Conservation (phyloP, 1,140 invertebrate genomes). For the Drosophila funebris region DNA sequence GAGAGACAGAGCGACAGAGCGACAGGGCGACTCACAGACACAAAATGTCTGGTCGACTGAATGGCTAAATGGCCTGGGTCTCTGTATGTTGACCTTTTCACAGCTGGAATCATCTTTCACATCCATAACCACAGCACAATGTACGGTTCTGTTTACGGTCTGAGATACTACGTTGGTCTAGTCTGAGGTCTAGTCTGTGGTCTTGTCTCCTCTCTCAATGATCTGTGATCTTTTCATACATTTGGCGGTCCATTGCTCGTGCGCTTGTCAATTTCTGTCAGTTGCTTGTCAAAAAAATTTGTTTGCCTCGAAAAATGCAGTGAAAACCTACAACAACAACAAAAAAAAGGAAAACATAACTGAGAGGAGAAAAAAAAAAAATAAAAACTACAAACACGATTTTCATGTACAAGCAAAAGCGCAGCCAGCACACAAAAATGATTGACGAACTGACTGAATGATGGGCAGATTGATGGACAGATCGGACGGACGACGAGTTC, state of each 20-base stretch:
- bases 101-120: conserved; percentile 78
- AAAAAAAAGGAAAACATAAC: conserved; percentile 30
- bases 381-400: conserved; percentile 69
- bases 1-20: not conserved
- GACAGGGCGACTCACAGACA: conserved; percentile 9
- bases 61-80: conserved; percentile 57
- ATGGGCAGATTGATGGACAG: conserved; percentile 52
- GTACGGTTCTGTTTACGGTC: conserved; percentile 47
- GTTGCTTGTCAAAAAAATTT: conserved; percentile 82
- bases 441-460: conserved; percentile 65
- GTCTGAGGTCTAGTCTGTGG: not conserved
- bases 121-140: conserved; percentile 12
- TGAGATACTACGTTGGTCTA: not conserved
- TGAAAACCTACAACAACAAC: conserved; percentile 54
- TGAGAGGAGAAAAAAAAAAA: conserved; percentile 24
- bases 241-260: conserved; percentile 67
- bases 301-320: conserved; percentile 74
- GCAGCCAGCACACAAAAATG: conserved; percentile 42
- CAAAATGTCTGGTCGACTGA: conserved; percentile 42
- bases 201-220: conserved; percentile 3
- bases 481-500: not conserved
- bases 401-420: conserved; percentile 64
- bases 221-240: conserved; percentile 31
- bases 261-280: conserved; percentile 79
- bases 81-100: conserved; percentile 73